Evolutionary conservation across 2,888 invertebrate genomes (phyloP).

Genomic region (Sarcophaga variegata): DNA sequence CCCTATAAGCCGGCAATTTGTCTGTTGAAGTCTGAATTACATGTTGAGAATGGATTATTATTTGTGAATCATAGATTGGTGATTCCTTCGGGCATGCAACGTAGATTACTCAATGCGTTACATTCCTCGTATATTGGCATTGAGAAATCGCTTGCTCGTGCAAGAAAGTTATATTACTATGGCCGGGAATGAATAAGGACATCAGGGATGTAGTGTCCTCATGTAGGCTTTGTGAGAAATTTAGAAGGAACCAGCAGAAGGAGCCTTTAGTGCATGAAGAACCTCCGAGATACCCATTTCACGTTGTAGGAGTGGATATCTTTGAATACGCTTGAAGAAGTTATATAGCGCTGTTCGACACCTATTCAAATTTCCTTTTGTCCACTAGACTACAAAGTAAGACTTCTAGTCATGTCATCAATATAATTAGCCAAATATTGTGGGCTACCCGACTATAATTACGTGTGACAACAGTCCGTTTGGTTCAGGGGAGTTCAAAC

Average conservation of each 20-base stretch:
- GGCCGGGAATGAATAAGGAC: constrained; percentile 68
- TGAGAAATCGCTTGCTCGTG: constrained; percentile 71
- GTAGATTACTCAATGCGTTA: neutral
- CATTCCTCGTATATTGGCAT: constrained; percentile 74
- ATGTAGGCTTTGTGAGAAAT: constrained; percentile 65
- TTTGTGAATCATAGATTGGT: constrained; percentile 42
- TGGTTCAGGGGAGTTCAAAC: constrained; percentile 52
- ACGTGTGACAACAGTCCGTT: constrained; percentile 70
- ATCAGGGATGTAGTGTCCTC: constrained; percentile 70
- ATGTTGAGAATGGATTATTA: neutral
- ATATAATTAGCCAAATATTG: constrained; percentile 33
- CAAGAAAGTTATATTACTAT: constrained; percentile 45
- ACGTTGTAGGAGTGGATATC: constrained; percentile 16
- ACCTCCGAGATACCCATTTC: constrained; percentile 34
- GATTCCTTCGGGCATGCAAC: constrained; percentile 65
- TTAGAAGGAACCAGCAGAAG: constrained; percentile 61
- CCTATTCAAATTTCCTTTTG: constrained; percentile 48
- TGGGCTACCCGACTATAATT: constrained; percentile 72
- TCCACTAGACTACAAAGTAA: constrained; percentile 16
- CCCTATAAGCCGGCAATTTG: neutral
- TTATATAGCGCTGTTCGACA: constrained; percentile 64
- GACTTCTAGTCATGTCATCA: constrained; percentile 53
- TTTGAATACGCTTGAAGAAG: constrained; percentile 23
- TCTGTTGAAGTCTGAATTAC: constrained; percentile 23
- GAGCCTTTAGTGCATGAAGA: constrained; percentile 50